Evolutionary conservation across 2,113 vertebrate species (phyloP).

Genomic region (Petromus typicus): DNA sequence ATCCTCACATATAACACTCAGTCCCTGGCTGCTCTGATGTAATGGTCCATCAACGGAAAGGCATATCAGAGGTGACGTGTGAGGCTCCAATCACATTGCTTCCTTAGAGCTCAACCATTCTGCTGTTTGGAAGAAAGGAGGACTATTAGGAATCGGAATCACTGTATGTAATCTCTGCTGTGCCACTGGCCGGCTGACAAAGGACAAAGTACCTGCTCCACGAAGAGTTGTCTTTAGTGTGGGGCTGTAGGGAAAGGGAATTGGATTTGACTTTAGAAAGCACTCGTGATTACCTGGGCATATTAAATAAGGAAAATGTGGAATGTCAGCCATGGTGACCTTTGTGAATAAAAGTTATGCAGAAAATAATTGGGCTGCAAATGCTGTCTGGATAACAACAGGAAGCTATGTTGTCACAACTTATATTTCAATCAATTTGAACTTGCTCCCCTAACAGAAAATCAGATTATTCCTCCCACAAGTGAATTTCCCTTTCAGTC

Average conservation of each 20-base stretch:
- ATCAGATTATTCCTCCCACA: slow-evolving; percentile 47
- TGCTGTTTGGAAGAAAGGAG: slow-evolving; percentile 4
- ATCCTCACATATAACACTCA: neutral
- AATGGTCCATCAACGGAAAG: neutral
- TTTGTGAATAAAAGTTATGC: slow-evolving; percentile 33
- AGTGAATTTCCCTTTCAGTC: slow-evolving; percentile 19
- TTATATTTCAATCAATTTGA: slow-evolving; percentile 25
- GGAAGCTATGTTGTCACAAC: slow-evolving; percentile 21
- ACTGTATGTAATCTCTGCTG: neutral
- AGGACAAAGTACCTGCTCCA: neutral
- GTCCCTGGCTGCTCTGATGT: neutral
- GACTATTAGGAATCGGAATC: neutral
- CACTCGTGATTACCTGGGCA: neutral
- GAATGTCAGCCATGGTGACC: neutral
- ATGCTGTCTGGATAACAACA: neutral
- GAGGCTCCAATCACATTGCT: neutral
- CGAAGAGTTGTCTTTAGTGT: neutral
- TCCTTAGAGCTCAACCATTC: neutral
- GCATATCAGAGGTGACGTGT: neutral
- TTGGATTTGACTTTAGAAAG: neutral
- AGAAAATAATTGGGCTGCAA: slow-evolving; percentile 31
- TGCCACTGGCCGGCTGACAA: neutral
- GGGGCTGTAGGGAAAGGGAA: neutral
- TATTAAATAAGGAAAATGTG: neutral
- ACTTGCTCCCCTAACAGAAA: slow-evolving; percentile 15